These are phyloP conservation scores for Ivindomyrus marchei DNA, from an alignment of 2,113 vertebrate species.

Conservation along the genomic window DNA sequence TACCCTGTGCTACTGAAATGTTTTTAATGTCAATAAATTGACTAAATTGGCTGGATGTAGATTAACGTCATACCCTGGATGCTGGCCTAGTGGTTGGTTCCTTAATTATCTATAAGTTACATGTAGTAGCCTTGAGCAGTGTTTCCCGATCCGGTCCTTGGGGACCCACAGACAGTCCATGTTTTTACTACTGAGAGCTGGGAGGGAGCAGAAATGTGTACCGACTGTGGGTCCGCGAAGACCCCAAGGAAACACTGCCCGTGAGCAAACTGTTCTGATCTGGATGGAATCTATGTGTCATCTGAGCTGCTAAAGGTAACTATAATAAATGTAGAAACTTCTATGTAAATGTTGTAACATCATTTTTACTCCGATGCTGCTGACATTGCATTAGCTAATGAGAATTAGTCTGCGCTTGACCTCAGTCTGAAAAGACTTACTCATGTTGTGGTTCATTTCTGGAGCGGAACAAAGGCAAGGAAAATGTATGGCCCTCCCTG, in stretches of 20 bases:
- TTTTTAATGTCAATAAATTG: too few relatives aligned
- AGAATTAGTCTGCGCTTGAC: neutral
- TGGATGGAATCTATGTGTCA: neutral
- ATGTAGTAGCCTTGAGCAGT: neutral
- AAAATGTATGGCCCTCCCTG: too few relatives aligned
- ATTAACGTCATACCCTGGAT: too few relatives aligned
- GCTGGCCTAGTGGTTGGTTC: too few relatives aligned
- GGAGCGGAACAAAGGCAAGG: neutral
- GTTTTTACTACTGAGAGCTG: neutral
- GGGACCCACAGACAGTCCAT: neutral
- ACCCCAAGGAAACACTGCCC: neutral
- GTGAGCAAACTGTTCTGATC: neutral
- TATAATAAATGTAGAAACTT: neutral
- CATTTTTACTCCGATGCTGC: neutral
- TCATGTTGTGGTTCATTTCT: neutral
- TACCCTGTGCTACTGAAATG: too few relatives aligned
- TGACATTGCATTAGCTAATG: neutral
- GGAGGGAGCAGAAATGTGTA: neutral
- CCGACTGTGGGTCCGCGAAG: neutral
- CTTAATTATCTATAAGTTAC: neutral
- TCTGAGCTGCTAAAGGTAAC: neutral
- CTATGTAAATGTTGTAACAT: neutral
- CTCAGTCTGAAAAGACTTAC: neutral
- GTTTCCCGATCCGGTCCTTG: neutral
- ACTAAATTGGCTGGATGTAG: too few relatives aligned